These are phyloP conservation scores for Drosophila nebulosa DNA, from an alignment of 1,140 invertebrate genomes.

Conservation along the genomic window DNA sequence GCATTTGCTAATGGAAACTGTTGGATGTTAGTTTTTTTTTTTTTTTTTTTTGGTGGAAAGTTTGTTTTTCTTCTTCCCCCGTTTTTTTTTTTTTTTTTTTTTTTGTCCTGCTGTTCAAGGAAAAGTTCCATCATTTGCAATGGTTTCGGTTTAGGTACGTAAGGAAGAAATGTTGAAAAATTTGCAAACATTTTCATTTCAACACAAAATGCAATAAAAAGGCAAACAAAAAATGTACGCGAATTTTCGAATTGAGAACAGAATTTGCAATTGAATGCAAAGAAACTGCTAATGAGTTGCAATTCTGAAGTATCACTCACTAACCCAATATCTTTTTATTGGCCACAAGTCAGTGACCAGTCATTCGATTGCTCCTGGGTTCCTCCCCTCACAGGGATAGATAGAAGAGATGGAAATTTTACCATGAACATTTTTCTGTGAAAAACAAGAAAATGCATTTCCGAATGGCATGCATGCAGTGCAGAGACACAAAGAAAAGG, in stretches of 20 bases:
- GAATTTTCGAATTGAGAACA: neutral
- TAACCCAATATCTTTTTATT: too few relatives aligned
- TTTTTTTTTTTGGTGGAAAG: constrained; percentile 9
- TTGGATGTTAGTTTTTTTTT: constrained; percentile 6
- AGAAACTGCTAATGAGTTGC: neutral
- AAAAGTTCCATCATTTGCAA: neutral
- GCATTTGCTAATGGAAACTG: constrained; percentile 71
- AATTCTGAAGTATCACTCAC: neutral
- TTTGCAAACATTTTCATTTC: neutral
- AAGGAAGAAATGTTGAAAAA: neutral
- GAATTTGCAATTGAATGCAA: neutral
- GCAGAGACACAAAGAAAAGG: constrained; percentile 14
- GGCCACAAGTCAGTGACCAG: too few relatives aligned
- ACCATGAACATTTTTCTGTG: too few relatives aligned
- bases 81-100: neutral
- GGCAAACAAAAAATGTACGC: neutral
- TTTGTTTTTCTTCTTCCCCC: neutral
- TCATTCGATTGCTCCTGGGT: too few relatives aligned
- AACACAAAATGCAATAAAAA: neutral
- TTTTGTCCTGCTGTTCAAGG: neutral
- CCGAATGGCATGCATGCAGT: constrained; percentile 10
- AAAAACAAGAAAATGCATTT: neutral
- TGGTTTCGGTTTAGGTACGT: neutral
- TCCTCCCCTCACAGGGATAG: too few relatives aligned
- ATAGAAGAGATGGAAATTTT: too few relatives aligned